These are phyloP conservation scores for Exephanes ischioxanthus DNA, from an alignment of 2,888 invertebrate species.

Conservation along the genomic window DNA sequence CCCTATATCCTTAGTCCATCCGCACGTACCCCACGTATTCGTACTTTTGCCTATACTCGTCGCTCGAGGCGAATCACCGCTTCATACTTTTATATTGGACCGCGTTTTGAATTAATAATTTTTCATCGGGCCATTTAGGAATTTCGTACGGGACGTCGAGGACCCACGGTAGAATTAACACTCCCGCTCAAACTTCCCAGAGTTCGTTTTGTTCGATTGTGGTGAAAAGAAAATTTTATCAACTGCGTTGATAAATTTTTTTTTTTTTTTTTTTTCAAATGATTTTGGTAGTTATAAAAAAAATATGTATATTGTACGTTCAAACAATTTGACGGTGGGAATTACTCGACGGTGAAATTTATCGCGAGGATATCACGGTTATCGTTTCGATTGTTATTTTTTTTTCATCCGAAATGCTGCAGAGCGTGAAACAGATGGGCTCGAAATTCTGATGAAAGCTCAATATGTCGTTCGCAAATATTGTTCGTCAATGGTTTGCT, in stretches of 20 bases:
- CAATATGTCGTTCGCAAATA: not conserved
- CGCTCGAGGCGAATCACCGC: not conserved
- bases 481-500: not conserved
- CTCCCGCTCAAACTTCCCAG: not conserved
- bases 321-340: no score
- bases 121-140: not conserved
- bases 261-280: no score
- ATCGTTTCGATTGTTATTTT: no score
- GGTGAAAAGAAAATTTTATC: no score
- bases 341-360: no score
- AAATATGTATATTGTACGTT: no score
- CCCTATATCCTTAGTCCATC: constrained; percentile 5
- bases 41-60: not conserved
- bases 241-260: no score
- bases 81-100: not conserved
- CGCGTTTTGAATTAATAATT: not conserved
- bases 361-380: no score
- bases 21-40: constrained; percentile 7
- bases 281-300: no score
- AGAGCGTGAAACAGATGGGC: not conserved
- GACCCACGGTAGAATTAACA: no score
- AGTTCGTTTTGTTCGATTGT: no score
- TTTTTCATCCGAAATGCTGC: not conserved
- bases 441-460: not conserved
- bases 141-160: not conserved